Conservation (phyloP, 2,888 invertebrate species). For the Hyppa rectilinea region DNA sequence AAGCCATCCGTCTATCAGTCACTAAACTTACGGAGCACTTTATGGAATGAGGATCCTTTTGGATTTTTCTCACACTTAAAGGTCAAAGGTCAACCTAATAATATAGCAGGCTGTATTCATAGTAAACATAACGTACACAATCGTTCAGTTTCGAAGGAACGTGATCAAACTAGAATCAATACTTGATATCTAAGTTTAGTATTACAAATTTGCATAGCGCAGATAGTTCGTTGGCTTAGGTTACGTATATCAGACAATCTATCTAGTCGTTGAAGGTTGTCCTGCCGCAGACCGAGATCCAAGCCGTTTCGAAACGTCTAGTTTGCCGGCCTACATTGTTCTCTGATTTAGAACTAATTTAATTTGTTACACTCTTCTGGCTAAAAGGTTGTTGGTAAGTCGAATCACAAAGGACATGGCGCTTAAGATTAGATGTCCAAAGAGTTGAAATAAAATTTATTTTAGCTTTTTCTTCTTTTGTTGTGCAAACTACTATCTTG, state of each 20-base stretch:
- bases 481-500: slow-evolving; percentile 12
- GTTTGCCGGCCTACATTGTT: slow-evolving; percentile 42
- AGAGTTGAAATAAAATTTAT: background rate
- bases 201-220: slow-evolving; percentile 78
- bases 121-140: slow-evolving; percentile 1
- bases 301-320: slow-evolving; percentile 64
- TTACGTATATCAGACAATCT: slow-evolving; percentile 83
- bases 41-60: background rate
- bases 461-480: background rate
- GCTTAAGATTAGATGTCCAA: background rate
- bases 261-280: slow-evolving; percentile 79
- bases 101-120: background rate
- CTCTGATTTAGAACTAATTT: slow-evolving; percentile 25
- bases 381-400: background rate
- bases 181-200: slow-evolving; percentile 60
- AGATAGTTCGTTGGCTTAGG: slow-evolving; percentile 72
- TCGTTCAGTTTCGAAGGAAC: slow-evolving; percentile 17
- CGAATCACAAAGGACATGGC: background rate
- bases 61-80: background rate
- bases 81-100: background rate
- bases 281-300: slow-evolving; percentile 71
- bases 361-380: slow-evolving; percentile 22
- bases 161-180: slow-evolving; percentile 35
- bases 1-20: slow-evolving; percentile 29
- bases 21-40: background rate